These are phyloP conservation scores for Pangasius krempfi DNA, from an alignment of 2,797 vertebrate species.

Conservation along the genomic window DNA sequence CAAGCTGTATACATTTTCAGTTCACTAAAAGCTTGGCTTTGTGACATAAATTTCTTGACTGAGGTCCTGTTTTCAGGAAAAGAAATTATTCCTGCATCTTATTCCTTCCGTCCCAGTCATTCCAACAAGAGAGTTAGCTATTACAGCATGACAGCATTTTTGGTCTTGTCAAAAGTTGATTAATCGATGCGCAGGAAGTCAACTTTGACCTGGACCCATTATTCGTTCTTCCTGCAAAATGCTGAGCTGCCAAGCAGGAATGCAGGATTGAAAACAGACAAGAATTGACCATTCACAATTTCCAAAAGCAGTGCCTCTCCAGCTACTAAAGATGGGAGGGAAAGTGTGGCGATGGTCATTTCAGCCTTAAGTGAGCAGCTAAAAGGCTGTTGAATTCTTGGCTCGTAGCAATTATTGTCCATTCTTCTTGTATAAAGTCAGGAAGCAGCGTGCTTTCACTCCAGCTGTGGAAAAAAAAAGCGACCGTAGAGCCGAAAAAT, in stretches of 20 bases:
- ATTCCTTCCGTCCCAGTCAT: neutral
- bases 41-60: neutral
- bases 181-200: slow-evolving; percentile 74
- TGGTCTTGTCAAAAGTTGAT: slow-evolving; percentile 42
- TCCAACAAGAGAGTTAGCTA: neutral
- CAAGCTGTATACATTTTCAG: neutral
- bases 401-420: slow-evolving; percentile 32
- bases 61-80: slow-evolving; percentile 10
- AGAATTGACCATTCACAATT: slow-evolving; percentile 41
- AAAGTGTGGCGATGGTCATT: slow-evolving; percentile 25
- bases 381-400: slow-evolving; percentile 18
- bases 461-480: slow-evolving; percentile 30
- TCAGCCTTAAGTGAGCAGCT: slow-evolving; percentile 6
- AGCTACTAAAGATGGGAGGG: slow-evolving; percentile 33
- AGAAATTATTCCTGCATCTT: neutral
- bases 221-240: slow-evolving; percentile 59
- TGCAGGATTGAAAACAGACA: slow-evolving; percentile 60
- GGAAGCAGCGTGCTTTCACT: slow-evolving; percentile 22
- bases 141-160: neutral
- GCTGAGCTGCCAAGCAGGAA: slow-evolving; percentile 63
- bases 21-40: slow-evolving; percentile 10
- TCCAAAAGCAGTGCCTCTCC: neutral
- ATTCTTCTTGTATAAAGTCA: neutral
- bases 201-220: slow-evolving; percentile 69
- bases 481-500: slow-evolving; percentile 17